Evolutionary conservation across 2,113 vertebrate genomes (phyloP), one percentile per base, ranked within the genome.

Genomic region (Pogonocichla stellata): DNA sequence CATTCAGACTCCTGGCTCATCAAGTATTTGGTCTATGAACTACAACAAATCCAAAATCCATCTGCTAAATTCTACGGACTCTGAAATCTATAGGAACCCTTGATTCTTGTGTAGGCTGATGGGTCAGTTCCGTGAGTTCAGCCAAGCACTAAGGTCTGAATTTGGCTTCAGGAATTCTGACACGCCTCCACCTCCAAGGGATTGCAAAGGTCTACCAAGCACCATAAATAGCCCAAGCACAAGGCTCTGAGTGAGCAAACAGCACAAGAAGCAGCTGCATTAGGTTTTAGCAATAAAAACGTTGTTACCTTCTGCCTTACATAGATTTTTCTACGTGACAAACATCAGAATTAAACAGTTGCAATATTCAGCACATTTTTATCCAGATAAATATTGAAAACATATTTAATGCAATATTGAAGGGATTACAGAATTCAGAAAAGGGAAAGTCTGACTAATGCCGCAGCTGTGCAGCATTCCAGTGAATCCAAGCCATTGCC

Each of bases 351-450:
- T 96, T 92, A 96, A 97, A 96, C 95, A 86, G 94, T 97, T 98
- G 97, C 97, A 98, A 96, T 97, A 97, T 97, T 98, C 97, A 97
- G 97, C 97, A 98, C 90, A 95, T 97, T 97, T 96, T 97, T 97
- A 97, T 97, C 98, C 98, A 98, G 93, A 98, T 96, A 97, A 97
- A 98, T 98, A 98, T 98, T 98, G 97, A 97, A 98, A 98, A 97
- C 98, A 98, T 97, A 98, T 97, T 98, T 97, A 96, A 96, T 97
- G 96, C 97, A 98, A 98, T 97, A 97, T 98, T 98, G 97, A 96
- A 97, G 86, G 97, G 97, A 98, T 98, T 98, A 98, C 85, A 90
- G 95, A 91, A 96, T 97, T 97, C 96, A 95, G 93, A 97, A 97
- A 97, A 97, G 96, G 97, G 98, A 98, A 98, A 97, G 97, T 98